Conservation (phyloP, 2,797 vertebrate species). For the Sciaenops ocellatus region DNA sequence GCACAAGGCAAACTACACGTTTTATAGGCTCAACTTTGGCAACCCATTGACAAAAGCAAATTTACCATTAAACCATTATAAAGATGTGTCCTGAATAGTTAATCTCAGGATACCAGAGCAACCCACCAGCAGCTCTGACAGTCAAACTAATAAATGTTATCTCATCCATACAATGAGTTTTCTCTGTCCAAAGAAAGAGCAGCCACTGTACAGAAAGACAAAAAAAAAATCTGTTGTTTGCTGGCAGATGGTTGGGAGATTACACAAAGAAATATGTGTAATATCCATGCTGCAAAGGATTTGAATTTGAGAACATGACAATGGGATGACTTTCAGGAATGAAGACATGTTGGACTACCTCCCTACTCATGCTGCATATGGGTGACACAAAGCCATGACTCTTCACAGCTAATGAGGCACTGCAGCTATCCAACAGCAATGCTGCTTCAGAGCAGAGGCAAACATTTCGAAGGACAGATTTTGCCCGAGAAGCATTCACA, state of each 20-base stretch:
- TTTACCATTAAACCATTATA: not conserved
- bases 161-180: not conserved
- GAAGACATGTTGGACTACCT: not conserved
- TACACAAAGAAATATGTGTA: not conserved
- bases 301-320: not conserved
- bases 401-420: conserved; percentile 10
- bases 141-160: not conserved
- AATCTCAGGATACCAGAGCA: not conserved
- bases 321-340: not conserved
- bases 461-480: not conserved
- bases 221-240: not conserved
- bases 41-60: not conserved
- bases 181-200: not conserved
- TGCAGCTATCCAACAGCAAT: conserved; percentile 7
- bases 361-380: not conserved
- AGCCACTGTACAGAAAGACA: not conserved
- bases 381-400: not conserved
- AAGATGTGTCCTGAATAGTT: not conserved
- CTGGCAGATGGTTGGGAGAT: not conserved
- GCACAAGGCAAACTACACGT: too few relatives aligned
- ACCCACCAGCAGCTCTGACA: conserved; percentile 10
- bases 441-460: not conserved
- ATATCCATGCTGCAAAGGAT: not conserved
- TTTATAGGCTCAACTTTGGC: not conserved
- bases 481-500: not conserved